A percentile compares a stretch with the other conserved stretches of the same genome.
These are phyloP conservation scores for Eumeta japonica DNA, from an alignment of 1,140 invertebrate species.

Conservation along the genomic window DNA sequence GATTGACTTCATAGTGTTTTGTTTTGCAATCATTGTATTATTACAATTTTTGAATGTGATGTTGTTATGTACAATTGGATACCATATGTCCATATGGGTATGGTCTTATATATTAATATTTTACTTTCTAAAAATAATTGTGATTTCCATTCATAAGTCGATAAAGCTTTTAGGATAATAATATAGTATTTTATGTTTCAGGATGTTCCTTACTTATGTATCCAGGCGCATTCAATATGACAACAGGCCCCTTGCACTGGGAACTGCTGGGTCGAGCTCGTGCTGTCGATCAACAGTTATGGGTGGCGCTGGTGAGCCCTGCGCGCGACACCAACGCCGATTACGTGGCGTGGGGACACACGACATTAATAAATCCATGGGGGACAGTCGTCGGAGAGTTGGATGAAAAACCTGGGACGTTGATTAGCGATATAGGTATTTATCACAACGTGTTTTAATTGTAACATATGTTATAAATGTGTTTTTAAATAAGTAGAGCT, in stretches of 20 bases:
- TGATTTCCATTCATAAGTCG: too few relatives aligned
- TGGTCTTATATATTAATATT: too few relatives aligned
- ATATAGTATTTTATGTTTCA: too few relatives aligned
- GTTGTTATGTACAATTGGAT: too few relatives aligned
- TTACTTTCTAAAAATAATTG: too few relatives aligned
- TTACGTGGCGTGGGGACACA: constrained; percentile 90
- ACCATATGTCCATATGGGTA: too few relatives aligned
- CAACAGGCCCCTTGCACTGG: constrained; percentile 92
- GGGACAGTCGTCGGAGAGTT: constrained; percentile 74
- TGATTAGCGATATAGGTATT: constrained; percentile 73
- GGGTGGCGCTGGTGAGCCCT: constrained; percentile 72
- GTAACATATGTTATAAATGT: too few relatives aligned
- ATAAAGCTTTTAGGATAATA: too few relatives aligned
- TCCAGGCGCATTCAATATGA: constrained; percentile 95
- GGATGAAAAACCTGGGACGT: constrained; percentile 67
- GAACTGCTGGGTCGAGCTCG: constrained; percentile 77
- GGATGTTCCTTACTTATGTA: constrained; percentile 85
- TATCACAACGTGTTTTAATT: too few relatives aligned
- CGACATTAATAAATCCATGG: constrained; percentile 84
- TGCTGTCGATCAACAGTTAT: constrained; percentile 87
- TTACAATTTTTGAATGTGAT: too few relatives aligned
- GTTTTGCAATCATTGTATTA: too few relatives aligned
- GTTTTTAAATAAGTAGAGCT: not conserved
- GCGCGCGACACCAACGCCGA: constrained; percentile 70
- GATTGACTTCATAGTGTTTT: too few relatives aligned